Evolutionary conservation across 2,797 vertebrate genomes (phyloP), one percentile per base, ranked within the genome.

Genomic region (Acanthornis magna): DNA sequence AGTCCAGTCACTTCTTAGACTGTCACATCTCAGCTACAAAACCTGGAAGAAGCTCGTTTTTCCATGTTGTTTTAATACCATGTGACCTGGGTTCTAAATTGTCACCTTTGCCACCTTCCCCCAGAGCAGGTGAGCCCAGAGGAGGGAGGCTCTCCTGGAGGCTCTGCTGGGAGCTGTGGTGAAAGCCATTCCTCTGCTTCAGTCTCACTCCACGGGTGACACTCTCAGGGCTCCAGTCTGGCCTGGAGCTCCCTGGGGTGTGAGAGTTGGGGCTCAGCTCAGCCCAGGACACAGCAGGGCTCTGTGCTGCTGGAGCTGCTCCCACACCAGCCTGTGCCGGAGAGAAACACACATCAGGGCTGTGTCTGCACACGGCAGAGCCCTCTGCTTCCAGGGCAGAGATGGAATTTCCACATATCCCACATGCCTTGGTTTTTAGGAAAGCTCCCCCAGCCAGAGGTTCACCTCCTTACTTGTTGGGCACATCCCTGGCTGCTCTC

Each of bases 291-390:
- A 84, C 34, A 0, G 96, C 96, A 71, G 94, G 84, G 83, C 94
- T 76, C 73, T 85, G 97, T 80, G 98, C 96, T n/a, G 96, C 76
- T n/a, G 72, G 38, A 32, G 96, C 67, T 40, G 38, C 97, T 94
- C 97, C 97, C 53, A 88, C 86, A 9, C 20, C 55, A 26, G 9
- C 8, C 96, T 97, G 3, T 2, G 72, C 5, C 11, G 54, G 62
- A 63, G 38, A 62, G 23, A 32, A 70, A 11, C 32, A 32, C 9
- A 3, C 2, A 0, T 67, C 5, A 38, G 42, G 67, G 40, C 26
- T 36, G 36, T 6, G 6, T 36, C 9, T 62, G 34, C 32, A 32
- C 55, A 12, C 47, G 61, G 58, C 68, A 77, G n/a, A 85, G 27
- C 72, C 40, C 40, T 81, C 77, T 60, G 8, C 47, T 27, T 30